Base-by-base conservation (phyloP, 2,888 invertebrate genomes). In the Callosobruchus maculatus region DNA sequence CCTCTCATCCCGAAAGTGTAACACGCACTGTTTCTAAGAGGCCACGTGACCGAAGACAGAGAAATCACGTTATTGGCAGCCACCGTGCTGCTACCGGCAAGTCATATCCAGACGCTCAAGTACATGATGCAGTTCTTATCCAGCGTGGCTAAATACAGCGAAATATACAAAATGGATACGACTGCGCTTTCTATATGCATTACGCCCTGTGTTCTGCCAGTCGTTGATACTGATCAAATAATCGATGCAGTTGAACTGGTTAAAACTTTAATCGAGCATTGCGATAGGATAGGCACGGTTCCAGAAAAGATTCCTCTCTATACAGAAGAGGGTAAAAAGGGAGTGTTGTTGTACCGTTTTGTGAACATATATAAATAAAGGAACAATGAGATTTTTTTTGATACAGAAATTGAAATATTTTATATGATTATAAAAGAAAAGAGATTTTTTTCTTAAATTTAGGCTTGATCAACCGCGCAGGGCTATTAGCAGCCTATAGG, bases 91-190 rank as follows among this genome's bases (percentile, higher is more conserved):
- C 84, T 97, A 71, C 96, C 96, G 21, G 88, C 91, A 31, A 89
- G 92, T 82, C 93, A 95, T 86, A 89, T 96, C 21, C 93, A 94
- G 84, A 92, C 94, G 0, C 86, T 97, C 31, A 92, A 93, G 77
- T 96, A 93, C 87, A 89, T 95, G 74, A 93, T 96, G 92, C 92
- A 93, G 89, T 79, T 78, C 72, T 75, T 79, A 22, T 71, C 73
- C 0, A 70, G 74, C 30, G 72, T 79, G 2, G 70, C 77, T 21
- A 74, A 71, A 20, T 72, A 74, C 18, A 69, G 72, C 3, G 70
- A 21, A 0, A 20, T 49, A n/a, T 78, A 77, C 26, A 70, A 77
- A 22, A 75, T 77, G 75, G 73, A 31, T 22, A 9, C 68, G 2
- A 68, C 72, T 13, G 73, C 73, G 22, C 69, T 78, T 21, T 74